Evolutionary conservation across 2,797 vertebrate species (phyloP).

Genomic region (Sitta carolinensis): DNA sequence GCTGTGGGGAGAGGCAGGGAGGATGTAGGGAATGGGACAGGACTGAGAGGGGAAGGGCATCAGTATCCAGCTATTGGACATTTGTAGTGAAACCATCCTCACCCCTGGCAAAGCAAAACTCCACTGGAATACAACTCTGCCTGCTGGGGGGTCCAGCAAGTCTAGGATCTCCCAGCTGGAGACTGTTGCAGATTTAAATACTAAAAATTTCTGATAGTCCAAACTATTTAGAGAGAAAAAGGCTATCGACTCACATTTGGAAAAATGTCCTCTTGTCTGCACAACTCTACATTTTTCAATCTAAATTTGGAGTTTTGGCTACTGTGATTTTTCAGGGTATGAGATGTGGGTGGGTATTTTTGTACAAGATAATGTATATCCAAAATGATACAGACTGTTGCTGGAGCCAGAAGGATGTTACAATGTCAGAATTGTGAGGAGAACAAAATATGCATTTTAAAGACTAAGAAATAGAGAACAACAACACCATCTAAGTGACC

Average conservation of each 20-base stretch:
- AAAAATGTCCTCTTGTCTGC: slow-evolving; percentile 11
- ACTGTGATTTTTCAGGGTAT: slow-evolving; percentile 23
- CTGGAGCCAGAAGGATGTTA: slow-evolving; percentile 19
- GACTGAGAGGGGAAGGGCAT: background rate
- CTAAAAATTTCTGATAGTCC: background rate
- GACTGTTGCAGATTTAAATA: background rate
- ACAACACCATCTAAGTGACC: background rate
- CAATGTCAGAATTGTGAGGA: slow-evolving; percentile 19
- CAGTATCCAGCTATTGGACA: background rate
- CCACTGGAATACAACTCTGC: background rate
- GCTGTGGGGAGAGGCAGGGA: background rate
- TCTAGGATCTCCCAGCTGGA: background rate
- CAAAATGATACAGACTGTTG: slow-evolving; percentile 13
- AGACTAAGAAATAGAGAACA: background rate
- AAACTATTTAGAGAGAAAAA: background rate
- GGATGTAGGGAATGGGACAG: background rate
- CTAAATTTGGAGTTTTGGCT: slow-evolving; percentile 41
- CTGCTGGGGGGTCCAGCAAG: background rate
- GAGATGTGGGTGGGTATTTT: slow-evolving; percentile 49
- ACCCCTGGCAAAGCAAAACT: background rate
- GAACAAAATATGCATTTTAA: slow-evolving; percentile 10
- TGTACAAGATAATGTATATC: slow-evolving; percentile 34
- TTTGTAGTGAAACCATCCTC: background rate
- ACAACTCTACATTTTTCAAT: background rate
- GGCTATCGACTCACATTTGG: background rate